Base-by-base conservation (phyloP, 2,113 vertebrate species). In the Miniopterus natalensis region DNA sequence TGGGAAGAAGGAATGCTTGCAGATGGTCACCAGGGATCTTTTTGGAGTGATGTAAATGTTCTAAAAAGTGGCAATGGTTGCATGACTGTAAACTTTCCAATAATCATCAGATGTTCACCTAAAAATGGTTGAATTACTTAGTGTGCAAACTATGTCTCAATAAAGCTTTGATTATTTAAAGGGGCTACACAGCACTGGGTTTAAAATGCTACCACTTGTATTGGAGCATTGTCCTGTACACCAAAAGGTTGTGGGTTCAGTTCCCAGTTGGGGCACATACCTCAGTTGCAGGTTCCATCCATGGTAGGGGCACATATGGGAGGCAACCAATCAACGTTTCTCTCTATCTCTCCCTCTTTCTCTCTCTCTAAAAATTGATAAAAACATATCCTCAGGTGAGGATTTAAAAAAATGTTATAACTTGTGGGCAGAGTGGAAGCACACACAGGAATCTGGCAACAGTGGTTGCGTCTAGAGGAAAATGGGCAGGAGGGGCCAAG, bases 21-120 rank as follows among this genome's bases (percentile, higher is more conserved):
- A 88, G 75, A 70, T n/a, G 71, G 10, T 73, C 36, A 80, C 25
- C 53, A 85, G 6, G 36, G 49, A 95, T 88, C 25, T 70, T 92
- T 81, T 2, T 15, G 6, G 40, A 89, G 31, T 79, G 23, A 57
- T 27, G 20, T 5, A 66, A 87, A 89, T 88, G 29, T 77, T 91
- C 31, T 86, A 57, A 85, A 65, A 86, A 45, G 8, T 51, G 31
- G 12, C 25, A 73, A 70, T 75, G 15, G 5, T 61, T 9, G 10
- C 29, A 65, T 59, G 29, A 71, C 57, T 84, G 18, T 55, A 88
- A 90, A 74, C 5, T 29, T 91, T 59, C 8, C 70, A 45, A 63
- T 10, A 31, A 29, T 80, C 40, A 83, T 10, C 18, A 21, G 63
- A 84, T 70, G 15, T 17, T 57, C 42, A 42, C 14, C 92, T 81